Evolutionary conservation across 1,140 invertebrate genomes (phyloP), one percentile per base, ranked within the genome.

Genomic region (Meloidogyne exigua): DNA sequence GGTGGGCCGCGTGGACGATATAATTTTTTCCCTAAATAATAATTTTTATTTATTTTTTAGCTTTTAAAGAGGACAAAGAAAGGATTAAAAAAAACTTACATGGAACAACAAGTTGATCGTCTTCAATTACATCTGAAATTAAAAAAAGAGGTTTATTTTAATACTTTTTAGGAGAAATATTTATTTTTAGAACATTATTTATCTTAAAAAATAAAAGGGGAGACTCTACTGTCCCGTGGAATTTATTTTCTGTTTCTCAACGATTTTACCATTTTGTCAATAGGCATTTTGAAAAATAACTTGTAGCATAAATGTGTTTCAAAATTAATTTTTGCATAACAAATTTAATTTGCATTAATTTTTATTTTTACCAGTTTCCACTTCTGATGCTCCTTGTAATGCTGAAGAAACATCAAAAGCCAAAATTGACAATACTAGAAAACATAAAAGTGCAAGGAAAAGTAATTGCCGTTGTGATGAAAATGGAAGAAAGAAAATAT

Each of bases 1-100:
- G 72, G 72, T 36, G 72, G 72, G 57, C 72, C 72, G 12, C 72
- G 42, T 2, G 72, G 71, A n/a, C 71, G 21, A 65, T 73, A 73
- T 3, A 73, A 62, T 36, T 73, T 73, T 18, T 73, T 73, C 71
- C 71, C 71, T 73, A 28, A 28, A 10, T 9, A 65, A 32, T 65
- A 32, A 21, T 25, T 25, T n/a, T 32, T 4, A 68, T 36, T 68
- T 21, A 21, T 32, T 68, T 42, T 25, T 21, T 7, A 21, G 15
- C 21, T 36, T 42, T 42, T 23, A 32, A 67, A 23, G 26, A 65
- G 10, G 2, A 64, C 2, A 65, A 32, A 68, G 9, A 2, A n/a
- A 32, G 28, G 66, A 10, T 4, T 12, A 11, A 49, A 21, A 23
- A 49, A 57, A 10, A 26, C 71, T 72, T 10, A 73, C 71, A 73